Conservation (phyloP, 2,113 vertebrate genomes). For the Platycercus adscitus region DNA sequence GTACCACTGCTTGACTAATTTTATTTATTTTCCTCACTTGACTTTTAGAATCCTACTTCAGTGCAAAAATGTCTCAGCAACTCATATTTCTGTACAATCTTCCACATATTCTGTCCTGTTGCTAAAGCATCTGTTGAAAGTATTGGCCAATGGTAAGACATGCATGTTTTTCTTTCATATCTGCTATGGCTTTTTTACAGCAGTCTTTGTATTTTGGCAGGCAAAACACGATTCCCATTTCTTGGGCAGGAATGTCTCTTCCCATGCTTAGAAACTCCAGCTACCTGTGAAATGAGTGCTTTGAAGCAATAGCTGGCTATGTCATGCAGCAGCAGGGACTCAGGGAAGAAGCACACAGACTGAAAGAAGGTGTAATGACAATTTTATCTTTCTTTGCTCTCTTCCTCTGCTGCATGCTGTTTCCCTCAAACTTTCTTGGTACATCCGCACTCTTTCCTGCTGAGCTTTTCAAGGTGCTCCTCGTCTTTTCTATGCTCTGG, state of each 20-base stretch:
- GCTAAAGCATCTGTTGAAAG: constrained; percentile 3
- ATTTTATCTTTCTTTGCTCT: neutral
- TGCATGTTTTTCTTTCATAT: neutral
- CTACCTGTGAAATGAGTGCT: neutral
- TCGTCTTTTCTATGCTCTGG: neutral
- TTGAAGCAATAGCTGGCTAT: neutral
- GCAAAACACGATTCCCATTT: neutral
- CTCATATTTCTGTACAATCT: neutral
- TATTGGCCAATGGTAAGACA: neutral
- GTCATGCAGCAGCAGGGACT: neutral
- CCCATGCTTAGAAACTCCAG: neutral
- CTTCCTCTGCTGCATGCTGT: neutral
- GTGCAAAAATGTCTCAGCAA: neutral
- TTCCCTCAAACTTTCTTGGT: neutral
- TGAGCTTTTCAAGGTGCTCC: neutral
- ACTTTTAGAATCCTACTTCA: neutral
- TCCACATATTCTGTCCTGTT: neutral
- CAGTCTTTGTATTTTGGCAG: neutral
- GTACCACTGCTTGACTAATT: neutral
- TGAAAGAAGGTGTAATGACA: neutral
- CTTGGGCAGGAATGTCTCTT: neutral
- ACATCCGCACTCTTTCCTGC: neutral
- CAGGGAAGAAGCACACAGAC: neutral
- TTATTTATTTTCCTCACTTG: neutral
- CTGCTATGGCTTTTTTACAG: neutral